Conservation (phyloP, 2,113 vertebrate species). For the Corythornis vintsioides region DNA sequence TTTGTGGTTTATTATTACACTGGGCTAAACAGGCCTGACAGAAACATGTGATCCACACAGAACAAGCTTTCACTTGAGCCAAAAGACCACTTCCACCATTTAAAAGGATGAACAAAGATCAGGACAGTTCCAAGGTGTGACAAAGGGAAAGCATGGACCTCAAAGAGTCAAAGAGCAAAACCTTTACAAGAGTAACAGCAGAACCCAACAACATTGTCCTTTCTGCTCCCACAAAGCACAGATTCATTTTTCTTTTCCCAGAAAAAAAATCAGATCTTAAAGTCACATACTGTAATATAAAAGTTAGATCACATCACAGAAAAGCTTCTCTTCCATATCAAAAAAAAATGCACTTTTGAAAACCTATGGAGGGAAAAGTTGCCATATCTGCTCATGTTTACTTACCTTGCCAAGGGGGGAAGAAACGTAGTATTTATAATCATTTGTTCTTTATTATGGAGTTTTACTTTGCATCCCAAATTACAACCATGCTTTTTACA, state of each 20-base stretch:
- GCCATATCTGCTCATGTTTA: neutral
- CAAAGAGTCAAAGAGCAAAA: neutral
- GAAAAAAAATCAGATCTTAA: constrained; percentile 10
- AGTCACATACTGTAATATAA: neutral
- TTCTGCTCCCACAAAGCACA: neutral
- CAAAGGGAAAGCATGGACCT: neutral
- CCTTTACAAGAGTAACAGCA: neutral
- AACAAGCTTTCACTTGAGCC: neutral
- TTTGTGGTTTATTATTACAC: constrained; percentile 3
- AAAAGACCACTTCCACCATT: neutral
- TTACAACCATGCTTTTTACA: neutral
- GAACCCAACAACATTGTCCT: neutral
- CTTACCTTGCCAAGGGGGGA: neutral
- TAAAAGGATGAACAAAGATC: neutral
- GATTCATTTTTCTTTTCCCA: neutral
- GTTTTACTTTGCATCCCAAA: neutral
- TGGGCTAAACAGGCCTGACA: constrained; percentile 20
- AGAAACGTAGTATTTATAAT: neutral
- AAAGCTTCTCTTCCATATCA: neutral
- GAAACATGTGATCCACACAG: constrained; percentile 35
- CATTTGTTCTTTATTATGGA: neutral
- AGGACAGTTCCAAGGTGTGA: neutral
- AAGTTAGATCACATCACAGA: neutral
- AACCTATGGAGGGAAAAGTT: neutral
- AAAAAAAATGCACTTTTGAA: neutral